Conservation (phyloP, 2,113 vertebrate genomes). For the Columba livia region DNA sequence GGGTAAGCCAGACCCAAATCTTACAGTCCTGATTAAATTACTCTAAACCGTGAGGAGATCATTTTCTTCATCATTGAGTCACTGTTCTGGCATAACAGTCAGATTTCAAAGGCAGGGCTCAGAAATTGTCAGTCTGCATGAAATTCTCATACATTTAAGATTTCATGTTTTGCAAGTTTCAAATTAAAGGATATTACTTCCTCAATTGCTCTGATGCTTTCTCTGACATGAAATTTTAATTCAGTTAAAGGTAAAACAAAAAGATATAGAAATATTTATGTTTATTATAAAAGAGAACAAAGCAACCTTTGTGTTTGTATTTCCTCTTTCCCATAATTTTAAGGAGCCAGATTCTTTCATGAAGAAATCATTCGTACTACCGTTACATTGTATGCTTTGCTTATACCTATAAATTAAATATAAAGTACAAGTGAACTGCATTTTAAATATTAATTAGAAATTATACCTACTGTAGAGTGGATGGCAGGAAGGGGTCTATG, state of each 20-base stretch:
- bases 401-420: conserved; percentile 72
- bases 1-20: not conserved
- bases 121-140: not conserved
- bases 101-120: conserved; percentile 12
- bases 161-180: not conserved
- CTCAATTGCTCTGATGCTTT: conserved; percentile 5
- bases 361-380: conserved; percentile 28
- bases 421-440: conserved; percentile 61
- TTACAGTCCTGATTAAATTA: not conserved
- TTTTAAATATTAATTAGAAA: conserved; percentile 74
- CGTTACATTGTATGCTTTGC: conserved; percentile 12
- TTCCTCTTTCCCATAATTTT: conserved; percentile 33
- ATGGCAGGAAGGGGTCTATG: conserved; percentile 7
- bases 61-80: conserved; percentile 35
- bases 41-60: not conserved
- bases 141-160: not conserved
- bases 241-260: conserved; percentile 56
- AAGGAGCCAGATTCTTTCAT: conserved; percentile 15
- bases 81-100: not conserved
- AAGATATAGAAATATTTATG: conserved; percentile 51
- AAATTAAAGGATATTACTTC: not conserved
- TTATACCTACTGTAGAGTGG: conserved; percentile 14
- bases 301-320: conserved; percentile 15
- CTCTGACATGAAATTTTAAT: conserved; percentile 46
- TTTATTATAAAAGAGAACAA: conserved; percentile 48